phyloP scores from a whole-genome alignment of 2,113 vertebrate species.

The Alexandromys fortis region DNA sequence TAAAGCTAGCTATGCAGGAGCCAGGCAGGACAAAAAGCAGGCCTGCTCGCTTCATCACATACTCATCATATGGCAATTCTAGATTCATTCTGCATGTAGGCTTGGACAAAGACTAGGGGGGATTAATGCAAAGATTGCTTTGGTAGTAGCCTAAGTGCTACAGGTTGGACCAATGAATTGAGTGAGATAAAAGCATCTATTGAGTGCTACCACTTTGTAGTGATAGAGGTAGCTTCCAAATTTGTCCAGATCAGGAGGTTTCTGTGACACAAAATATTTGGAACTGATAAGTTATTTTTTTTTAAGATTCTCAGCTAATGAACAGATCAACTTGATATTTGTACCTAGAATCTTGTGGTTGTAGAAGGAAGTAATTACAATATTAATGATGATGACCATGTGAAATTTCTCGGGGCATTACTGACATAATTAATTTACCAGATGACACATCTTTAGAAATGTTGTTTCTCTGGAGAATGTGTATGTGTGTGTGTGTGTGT shows the following conservation, averaged over 20 bases:
- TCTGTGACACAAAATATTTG: accelerated
- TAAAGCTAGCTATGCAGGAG: no score
- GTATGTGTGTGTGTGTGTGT: no score
- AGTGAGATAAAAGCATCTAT: background rate
- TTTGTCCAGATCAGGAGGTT: background rate
- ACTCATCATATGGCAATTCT: background rate
- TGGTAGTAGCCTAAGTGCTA: background rate
- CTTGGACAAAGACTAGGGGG: background rate
- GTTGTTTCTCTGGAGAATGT: background rate
- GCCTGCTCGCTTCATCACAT: no score
- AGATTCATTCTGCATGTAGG: background rate
- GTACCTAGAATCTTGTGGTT: background rate
- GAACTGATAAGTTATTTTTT: background rate
- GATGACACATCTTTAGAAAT: background rate
- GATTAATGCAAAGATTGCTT: background rate
- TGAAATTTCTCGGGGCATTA: background rate
- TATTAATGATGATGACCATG: background rate
- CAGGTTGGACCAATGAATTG: background rate
- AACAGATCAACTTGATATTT: background rate
- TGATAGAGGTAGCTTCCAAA: accelerated
- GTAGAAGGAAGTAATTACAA: background rate
- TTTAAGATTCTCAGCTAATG: background rate
- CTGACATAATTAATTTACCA: background rate
- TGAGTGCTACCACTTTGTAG: background rate
- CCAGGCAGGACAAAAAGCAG: no score